These are phyloP conservation scores for Hermaeophaga mercurialis DNA, from an alignment of 2,888 invertebrate species.

Conservation along the genomic window DNA sequence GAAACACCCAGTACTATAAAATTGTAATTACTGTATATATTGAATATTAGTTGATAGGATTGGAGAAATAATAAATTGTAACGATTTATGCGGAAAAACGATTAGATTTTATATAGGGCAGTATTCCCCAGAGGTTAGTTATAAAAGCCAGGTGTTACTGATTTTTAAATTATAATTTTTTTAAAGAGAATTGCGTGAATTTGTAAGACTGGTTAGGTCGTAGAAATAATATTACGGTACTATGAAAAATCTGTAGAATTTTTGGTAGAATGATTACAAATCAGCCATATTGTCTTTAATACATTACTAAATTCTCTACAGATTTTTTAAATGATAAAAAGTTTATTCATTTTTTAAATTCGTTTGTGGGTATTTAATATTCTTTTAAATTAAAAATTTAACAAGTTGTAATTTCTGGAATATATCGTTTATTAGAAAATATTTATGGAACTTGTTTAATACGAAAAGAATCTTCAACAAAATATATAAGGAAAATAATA, in stretches of 20 bases:
- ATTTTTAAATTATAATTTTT: slow-evolving; percentile 6
- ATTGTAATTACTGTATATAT: slow-evolving; percentile 44
- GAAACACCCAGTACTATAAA: neutral
- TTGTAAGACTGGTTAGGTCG: slow-evolving; percentile 57
- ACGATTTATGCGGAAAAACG: neutral
- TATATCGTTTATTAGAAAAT: no score
- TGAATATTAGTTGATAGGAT: no score
- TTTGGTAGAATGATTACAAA: neutral
- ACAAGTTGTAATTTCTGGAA: no score
- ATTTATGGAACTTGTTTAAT: no score
- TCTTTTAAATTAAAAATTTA: no score
- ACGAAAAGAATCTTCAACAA: no score
- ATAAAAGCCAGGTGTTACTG: neutral
- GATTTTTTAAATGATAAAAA: neutral
- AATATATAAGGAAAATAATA: no score
- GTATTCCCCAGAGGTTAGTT: neutral
- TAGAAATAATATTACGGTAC: slow-evolving; percentile 32
- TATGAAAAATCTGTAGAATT: slow-evolving; percentile 5
- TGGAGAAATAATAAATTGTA: neutral
- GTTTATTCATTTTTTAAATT: no score
- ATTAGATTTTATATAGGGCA: neutral
- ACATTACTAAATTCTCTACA: neutral
- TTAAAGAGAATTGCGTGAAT: slow-evolving; percentile 51
- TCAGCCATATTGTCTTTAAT: slow-evolving; percentile 5
- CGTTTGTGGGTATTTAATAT: no score